Evolutionary conservation across 2,888 invertebrate genomes (phyloP).

Genomic region (Ochropacha duplaris): DNA sequence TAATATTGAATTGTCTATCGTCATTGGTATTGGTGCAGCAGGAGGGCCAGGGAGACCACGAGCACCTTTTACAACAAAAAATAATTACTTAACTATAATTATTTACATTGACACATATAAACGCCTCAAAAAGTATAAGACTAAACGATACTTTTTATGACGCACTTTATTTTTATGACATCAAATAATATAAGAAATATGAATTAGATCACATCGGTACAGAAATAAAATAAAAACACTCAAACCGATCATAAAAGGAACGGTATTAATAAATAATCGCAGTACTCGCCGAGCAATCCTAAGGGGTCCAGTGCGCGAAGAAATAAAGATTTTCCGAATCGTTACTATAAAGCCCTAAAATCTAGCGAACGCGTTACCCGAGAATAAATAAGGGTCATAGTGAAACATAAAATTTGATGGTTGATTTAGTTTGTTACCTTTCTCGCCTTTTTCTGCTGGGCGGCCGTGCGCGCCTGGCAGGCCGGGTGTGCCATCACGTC

Average conservation of each 20-base stretch:
- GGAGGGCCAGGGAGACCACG: conserved; percentile 69
- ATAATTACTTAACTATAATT: background rate
- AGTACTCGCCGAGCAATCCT: conserved; percentile 40
- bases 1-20: conserved; percentile 58
- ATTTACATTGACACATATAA: too few relatives aligned
- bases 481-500: conserved; percentile 87
- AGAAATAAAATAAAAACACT: conserved; percentile 54
- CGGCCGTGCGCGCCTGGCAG: conserved; percentile 79
- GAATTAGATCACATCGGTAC: conserved; percentile 21
- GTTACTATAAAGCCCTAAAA: conserved; percentile 73
- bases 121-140: background rate
- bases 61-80: conserved; percentile 42
- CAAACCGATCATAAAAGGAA: conserved; percentile 59
- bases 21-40: conserved; percentile 42
- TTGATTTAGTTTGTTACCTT: conserved; percentile 82
- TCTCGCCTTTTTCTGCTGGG: conserved; percentile 90
- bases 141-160: background rate
- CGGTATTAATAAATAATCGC: conserved; percentile 67
- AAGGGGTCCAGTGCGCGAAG: conserved; percentile 52
- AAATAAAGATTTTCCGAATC: conserved; percentile 79
- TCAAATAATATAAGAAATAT: background rate
- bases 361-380: conserved; percentile 68
- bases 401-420: conserved; percentile 81
- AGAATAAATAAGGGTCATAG: conserved; percentile 77
- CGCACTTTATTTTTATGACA: background rate